Conservation (phyloP, 2,888 invertebrate species). For the Leistus spinibarbis region DNA sequence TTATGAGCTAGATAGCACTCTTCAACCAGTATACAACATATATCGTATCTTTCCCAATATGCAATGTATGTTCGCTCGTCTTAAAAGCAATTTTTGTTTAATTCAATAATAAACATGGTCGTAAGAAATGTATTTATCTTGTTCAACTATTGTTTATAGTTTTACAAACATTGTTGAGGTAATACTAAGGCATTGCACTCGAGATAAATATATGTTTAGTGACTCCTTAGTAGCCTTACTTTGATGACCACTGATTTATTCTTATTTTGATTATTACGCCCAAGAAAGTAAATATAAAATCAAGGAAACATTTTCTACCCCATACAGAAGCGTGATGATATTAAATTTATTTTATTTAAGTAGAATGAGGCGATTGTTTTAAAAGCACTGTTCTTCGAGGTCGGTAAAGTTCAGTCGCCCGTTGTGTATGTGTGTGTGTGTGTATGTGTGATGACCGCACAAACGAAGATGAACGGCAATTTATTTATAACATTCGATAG, state of each 20-base stretch:
- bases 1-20: constrained; percentile 46
- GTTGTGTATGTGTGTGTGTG: not conserved
- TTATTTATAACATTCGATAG: constrained; percentile 40
- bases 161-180: not conserved
- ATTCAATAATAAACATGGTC: not conserved
- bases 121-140: not conserved
- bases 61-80: not conserved
- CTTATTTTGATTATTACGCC: too few species aligned
- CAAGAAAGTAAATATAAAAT: too few species aligned
- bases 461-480: constrained; percentile 31
- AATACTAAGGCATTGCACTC: too few species aligned
- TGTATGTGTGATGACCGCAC: constrained; percentile 6
- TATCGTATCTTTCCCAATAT: constrained; percentile 1
- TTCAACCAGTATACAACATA: not conserved
- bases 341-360: too few species aligned
- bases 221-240: not conserved
- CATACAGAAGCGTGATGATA: too few species aligned
- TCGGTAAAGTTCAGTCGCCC: constrained; percentile 25
- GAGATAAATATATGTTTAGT: too few species aligned
- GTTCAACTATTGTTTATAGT: not conserved
- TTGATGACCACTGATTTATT: not conserved
- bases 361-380: not conserved
- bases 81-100: not conserved
- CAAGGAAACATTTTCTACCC: too few species aligned
- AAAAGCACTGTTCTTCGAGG: not conserved